These are phyloP conservation scores for Stramonita haemastoma DNA, from an alignment of 2,888 invertebrate species.

Conservation along the genomic window DNA sequence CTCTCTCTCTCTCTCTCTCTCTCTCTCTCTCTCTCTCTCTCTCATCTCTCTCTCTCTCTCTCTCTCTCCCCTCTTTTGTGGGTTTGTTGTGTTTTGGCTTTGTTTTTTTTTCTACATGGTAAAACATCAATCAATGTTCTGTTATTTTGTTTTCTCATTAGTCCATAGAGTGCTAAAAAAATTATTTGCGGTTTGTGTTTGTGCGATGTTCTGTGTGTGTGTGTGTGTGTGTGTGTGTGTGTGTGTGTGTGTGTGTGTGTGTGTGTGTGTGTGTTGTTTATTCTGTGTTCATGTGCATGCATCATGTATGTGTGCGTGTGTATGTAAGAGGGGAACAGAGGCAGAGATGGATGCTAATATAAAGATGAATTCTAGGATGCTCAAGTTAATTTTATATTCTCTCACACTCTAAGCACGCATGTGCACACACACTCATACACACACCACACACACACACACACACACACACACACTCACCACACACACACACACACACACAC, in stretches of 20 bases:
- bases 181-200: not conserved
- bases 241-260: not conserved
- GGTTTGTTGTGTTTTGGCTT: no score
- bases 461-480: not conserved
- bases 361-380: no score
- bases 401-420: not conserved
- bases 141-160: no score
- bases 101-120: no score
- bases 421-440: not conserved
- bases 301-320: constrained; percentile 31
- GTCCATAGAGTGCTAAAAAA: no score
- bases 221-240: constrained; percentile 13
- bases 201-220: not conserved
- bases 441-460: not conserved
- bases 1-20: not conserved
- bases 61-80: no score
- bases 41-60: no score
- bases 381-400: no score
- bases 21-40: not conserved
- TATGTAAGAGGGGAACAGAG: not conserved
- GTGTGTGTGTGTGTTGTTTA: constrained; percentile 8
- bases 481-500: constrained; percentile 23
- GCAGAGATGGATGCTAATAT: not conserved
- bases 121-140: no score
- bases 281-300: no score